Conservation (phyloP, 2,797 vertebrate species). For the Chrysocyon brachyurus region DNA sequence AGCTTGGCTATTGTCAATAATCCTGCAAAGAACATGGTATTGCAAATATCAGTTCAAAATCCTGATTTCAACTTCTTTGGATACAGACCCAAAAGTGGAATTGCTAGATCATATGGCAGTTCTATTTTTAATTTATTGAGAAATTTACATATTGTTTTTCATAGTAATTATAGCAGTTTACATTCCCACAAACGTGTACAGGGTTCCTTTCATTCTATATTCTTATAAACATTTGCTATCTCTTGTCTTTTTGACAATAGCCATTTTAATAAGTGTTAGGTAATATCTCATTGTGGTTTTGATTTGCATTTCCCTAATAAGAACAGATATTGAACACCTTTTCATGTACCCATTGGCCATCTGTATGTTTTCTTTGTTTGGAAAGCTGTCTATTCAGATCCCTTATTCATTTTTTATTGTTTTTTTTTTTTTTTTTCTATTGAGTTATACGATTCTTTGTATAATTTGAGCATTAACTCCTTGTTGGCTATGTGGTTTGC, state of each 20-base stretch:
- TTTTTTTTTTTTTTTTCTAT: neutral
- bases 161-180: neutral
- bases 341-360: neutral
- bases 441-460: neutral
- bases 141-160: neutral
- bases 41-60: neutral
- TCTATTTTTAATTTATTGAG: neutral
- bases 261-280: neutral
- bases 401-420: neutral
- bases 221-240: neutral
- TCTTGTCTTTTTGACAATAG: neutral
- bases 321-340: neutral
- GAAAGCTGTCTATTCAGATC: neutral
- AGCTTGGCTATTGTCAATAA: neutral
- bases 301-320: neutral
- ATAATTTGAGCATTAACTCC: neutral
- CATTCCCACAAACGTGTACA: neutral
- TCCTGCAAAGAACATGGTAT: neutral
- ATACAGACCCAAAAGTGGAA: neutral
- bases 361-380: neutral
- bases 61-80: neutral
- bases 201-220: neutral
- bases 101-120: neutral
- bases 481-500: neutral
- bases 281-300: neutral